These are phyloP conservation scores for Myoxocephalus aenaeus DNA, from an alignment of 2,797 vertebrate genomes.

Conservation along the genomic window DNA sequence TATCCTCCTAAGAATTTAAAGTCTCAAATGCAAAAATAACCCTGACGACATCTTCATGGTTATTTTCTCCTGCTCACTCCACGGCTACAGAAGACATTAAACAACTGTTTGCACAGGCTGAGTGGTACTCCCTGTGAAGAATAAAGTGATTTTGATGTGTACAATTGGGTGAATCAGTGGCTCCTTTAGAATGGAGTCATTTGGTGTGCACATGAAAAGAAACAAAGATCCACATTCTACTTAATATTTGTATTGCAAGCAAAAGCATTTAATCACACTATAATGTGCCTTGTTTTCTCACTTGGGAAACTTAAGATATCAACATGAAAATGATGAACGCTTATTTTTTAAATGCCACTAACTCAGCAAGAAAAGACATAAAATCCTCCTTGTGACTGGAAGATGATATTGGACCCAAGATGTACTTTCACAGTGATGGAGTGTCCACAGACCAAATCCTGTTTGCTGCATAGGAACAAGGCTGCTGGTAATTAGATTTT, in stretches of 20 bases:
- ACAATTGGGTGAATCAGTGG: not conserved
- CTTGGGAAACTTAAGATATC: not conserved
- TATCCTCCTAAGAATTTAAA: not conserved
- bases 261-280: not conserved
- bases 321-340: not conserved
- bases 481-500: slow-evolving; percentile 62
- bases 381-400: not conserved
- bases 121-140: not conserved
- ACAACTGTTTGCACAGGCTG: not conserved
- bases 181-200: not conserved
- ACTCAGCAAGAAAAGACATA: not conserved
- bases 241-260: not conserved
- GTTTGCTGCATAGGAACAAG: slow-evolving; percentile 35
- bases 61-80: not conserved
- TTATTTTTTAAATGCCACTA: not conserved
- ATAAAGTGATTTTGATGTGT: not conserved
- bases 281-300: not conserved
- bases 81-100: not conserved
- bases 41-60: not conserved
- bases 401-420: slow-evolving; percentile 34
- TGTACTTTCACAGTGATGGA: slow-evolving; percentile 50
- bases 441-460: slow-evolving; percentile 41
- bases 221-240: not conserved
- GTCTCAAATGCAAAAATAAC: not conserved
- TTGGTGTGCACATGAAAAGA: not conserved